A percentile compares a stretch with the other conserved stretches of the same genome.
These are phyloP conservation scores for Cygnus atratus DNA, from an alignment of 2,113 vertebrate genomes.

Conservation along the genomic window DNA sequence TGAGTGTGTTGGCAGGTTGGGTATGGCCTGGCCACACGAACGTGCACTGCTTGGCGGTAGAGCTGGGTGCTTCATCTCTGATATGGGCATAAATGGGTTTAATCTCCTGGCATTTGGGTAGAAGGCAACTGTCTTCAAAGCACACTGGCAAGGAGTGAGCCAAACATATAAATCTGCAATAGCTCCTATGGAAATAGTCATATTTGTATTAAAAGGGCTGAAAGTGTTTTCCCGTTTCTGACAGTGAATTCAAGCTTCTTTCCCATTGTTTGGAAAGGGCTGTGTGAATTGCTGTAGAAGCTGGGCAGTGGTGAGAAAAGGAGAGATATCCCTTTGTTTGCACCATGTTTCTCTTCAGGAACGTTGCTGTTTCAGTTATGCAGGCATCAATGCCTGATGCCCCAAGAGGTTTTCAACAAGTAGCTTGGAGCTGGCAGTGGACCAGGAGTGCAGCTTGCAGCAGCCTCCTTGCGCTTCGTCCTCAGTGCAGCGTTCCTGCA, in stretches of 20 bases:
- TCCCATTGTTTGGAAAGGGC: background rate
- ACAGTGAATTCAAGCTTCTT: no score
- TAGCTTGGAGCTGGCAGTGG: background rate
- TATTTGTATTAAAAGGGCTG: background rate
- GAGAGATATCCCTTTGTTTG: background rate
- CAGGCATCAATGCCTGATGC: background rate
- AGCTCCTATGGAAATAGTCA: background rate
- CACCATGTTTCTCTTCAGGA: fast-evolving
- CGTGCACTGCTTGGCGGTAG: fast-evolving
- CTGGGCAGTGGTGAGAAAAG: background rate
- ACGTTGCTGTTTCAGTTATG: background rate
- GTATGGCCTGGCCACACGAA: background rate
- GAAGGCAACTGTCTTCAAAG: background rate
- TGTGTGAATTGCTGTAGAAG: background rate
- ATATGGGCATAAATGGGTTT: background rate
- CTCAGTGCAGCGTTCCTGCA: background rate
- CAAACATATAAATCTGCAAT: background rate
- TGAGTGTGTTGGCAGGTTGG: background rate
- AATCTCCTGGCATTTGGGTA: background rate
- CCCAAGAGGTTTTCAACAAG: background rate
- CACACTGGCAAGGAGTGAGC: background rate
- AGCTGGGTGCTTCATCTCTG: background rate
- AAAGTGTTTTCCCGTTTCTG: background rate
- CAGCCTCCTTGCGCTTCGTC: fast-evolving
- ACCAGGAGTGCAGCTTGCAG: background rate